Conservation (phyloP, 2,888 invertebrate species). For the Orthosia gracilis region DNA sequence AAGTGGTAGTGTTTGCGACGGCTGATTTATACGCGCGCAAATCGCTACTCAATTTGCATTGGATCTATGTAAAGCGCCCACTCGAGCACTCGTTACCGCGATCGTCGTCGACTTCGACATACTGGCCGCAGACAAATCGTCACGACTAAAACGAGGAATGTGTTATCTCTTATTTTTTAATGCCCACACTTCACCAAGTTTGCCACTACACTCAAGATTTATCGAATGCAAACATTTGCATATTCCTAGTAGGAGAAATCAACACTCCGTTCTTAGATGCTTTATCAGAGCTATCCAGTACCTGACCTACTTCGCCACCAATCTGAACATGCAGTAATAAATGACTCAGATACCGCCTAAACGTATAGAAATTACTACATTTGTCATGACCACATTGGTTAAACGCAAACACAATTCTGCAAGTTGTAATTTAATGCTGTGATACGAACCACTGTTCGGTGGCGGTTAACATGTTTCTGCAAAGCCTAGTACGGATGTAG, state of each 20-base stretch:
- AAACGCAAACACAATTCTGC: slow-evolving; percentile 70
- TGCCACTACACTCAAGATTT: slow-evolving; percentile 47
- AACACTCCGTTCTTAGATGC: slow-evolving; percentile 20
- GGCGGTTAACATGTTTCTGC: slow-evolving; percentile 73
- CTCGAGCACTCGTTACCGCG: slow-evolving; percentile 82
- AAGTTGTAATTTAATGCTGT: slow-evolving; percentile 75
- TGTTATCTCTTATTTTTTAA: slow-evolving; percentile 72
- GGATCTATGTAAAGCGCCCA: slow-evolving; percentile 85
- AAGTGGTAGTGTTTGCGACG: slow-evolving; percentile 73
- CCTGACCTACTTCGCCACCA: slow-evolving; percentile 44
- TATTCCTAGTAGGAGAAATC: slow-evolving; percentile 46
- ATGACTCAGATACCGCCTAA: slow-evolving; percentile 67
- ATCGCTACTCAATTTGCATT: slow-evolving; percentile 87
- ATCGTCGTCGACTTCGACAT: slow-evolving; percentile 73
- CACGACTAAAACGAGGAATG: slow-evolving; percentile 79
- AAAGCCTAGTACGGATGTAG: slow-evolving; percentile 68
- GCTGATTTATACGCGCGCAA: slow-evolving; percentile 82
- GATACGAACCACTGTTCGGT: slow-evolving; percentile 75
- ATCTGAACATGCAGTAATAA: slow-evolving; percentile 64
- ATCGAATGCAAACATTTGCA: slow-evolving; percentile 43
- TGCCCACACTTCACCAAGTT: slow-evolving; percentile 55
- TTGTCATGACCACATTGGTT: slow-evolving; percentile 73
- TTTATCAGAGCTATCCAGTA: slow-evolving; percentile 28
- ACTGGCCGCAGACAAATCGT: slow-evolving; percentile 76
- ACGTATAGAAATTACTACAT: slow-evolving; percentile 48